Percentiles rank a stretch among this genome's conserved stretches.
These are phyloP conservation scores for Ciconia stormi DNA, from an alignment of 2,113 vertebrate species.

Conservation along the genomic window DNA sequence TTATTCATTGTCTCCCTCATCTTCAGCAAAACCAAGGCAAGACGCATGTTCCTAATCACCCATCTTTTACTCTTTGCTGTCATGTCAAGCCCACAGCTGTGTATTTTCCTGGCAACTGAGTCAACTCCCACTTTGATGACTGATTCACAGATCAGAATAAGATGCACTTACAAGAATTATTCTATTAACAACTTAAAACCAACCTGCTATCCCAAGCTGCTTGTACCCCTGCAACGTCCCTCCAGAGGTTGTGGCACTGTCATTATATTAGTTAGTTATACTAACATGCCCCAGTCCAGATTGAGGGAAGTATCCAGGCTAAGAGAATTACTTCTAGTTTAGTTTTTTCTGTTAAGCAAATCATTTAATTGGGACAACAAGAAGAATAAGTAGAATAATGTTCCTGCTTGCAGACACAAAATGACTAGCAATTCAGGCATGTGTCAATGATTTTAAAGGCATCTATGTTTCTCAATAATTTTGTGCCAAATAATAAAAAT, in stretches of 20 bases:
- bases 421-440: neutral
- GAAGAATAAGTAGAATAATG: neutral
- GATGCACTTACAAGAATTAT: neutral
- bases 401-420: neutral
- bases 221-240: neutral
- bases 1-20: neutral
- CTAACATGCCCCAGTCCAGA: neutral
- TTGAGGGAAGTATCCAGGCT: neutral
- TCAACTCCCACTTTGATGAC: constrained; percentile 6
- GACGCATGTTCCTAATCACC: neutral
- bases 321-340: neutral
- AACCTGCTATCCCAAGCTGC: neutral
- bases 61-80: neutral
- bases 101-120: constrained; percentile 5
- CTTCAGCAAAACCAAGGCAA: neutral
- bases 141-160: constrained; percentile 26
- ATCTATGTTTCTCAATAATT: neutral
- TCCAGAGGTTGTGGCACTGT: neutral
- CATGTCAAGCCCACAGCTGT: constrained; percentile 39
- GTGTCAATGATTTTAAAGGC: neutral
- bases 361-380: neutral
- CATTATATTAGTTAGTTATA: neutral
- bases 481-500: neutral
- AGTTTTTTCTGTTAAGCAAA: neutral
- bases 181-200: constrained; percentile 13